Percentiles rank a stretch among this genome's conserved stretches.
These are phyloP conservation scores for Eristalinus aeneus DNA, from an alignment of 2,888 invertebrate genomes.

Conservation along the genomic window DNA sequence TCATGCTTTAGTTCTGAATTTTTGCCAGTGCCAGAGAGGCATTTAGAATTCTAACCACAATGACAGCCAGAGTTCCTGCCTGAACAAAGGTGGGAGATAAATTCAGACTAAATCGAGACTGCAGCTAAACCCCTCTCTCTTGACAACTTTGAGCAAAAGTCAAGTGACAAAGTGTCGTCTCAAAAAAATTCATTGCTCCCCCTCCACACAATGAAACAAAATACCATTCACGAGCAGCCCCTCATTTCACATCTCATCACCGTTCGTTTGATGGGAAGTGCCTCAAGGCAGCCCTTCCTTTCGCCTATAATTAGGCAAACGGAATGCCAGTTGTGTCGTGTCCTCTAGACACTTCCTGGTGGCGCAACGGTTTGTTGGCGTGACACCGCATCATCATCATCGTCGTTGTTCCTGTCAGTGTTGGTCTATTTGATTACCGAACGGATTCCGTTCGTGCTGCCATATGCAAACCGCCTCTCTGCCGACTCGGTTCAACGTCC, in stretches of 20 bases:
- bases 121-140: too few relatives aligned
- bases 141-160: too few relatives aligned
- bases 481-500: constrained; percentile 24
- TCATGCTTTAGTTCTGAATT: too few relatives aligned
- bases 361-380: constrained; percentile 25
- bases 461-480: neutral
- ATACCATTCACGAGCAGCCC: neutral
- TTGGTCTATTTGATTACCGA: neutral
- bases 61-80: too few relatives aligned
- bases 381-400: constrained; percentile 38
- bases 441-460: neutral
- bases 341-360: constrained; percentile 44
- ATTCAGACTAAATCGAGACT: too few relatives aligned
- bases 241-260: constrained; percentile 4
- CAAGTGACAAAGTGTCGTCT: too few relatives aligned
- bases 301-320: constrained; percentile 32
- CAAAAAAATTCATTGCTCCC: too few relatives aligned
- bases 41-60: too few relatives aligned
- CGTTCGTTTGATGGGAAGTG: neutral
- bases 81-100: too few relatives aligned
- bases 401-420: constrained; percentile 12
- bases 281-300: neutral
- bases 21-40: too few relatives aligned
- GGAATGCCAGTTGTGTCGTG: constrained; percentile 9
- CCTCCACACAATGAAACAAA: neutral